These are phyloP conservation scores for Eurytoma californica DNA, from an alignment of 2,888 invertebrate species.

Conservation along the genomic window DNA sequence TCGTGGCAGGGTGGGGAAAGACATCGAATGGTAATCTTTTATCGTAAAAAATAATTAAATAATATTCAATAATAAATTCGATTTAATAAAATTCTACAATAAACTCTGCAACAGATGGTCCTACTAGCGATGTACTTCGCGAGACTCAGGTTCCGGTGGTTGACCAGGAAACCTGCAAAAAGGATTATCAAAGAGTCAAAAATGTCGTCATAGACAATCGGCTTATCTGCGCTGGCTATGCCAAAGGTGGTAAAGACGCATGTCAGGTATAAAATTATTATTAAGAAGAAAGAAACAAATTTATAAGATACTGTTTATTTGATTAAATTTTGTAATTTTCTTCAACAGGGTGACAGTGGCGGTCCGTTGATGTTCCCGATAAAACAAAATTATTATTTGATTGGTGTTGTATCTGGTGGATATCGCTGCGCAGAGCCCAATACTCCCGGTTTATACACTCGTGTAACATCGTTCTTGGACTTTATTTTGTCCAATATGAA, in stretches of 20 bases:
- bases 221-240: slow-evolving; percentile 83
- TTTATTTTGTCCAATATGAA: slow-evolving; percentile 53
- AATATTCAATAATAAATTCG: background rate
- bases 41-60: background rate
- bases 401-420: slow-evolving; percentile 82
- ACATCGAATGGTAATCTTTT: slow-evolving; percentile 79
- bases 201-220: slow-evolving; percentile 79
- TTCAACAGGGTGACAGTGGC: slow-evolving; percentile 83
- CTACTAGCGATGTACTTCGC: slow-evolving; percentile 80
- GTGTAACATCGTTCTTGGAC: slow-evolving; percentile 53
- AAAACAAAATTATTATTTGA: slow-evolving; percentile 74
- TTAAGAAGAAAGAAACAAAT: too few species aligned
- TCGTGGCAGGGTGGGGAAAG: slow-evolving; percentile 91
- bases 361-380: slow-evolving; percentile 84
- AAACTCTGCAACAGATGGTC: slow-evolving; percentile 79
- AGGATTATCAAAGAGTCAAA: slow-evolving; percentile 78
- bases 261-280: slow-evolving; percentile 78
- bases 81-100: background rate
- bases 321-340: background rate
- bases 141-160: slow-evolving; percentile 85
- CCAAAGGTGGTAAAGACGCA: slow-evolving; percentile 82
- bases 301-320: too few species aligned
- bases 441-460: slow-evolving; percentile 79
- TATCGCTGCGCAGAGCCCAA: slow-evolving; percentile 79
- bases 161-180: slow-evolving; percentile 78